Base-by-base conservation (phyloP, 2,888 invertebrate species). In the Sisyra terminalis region DNA sequence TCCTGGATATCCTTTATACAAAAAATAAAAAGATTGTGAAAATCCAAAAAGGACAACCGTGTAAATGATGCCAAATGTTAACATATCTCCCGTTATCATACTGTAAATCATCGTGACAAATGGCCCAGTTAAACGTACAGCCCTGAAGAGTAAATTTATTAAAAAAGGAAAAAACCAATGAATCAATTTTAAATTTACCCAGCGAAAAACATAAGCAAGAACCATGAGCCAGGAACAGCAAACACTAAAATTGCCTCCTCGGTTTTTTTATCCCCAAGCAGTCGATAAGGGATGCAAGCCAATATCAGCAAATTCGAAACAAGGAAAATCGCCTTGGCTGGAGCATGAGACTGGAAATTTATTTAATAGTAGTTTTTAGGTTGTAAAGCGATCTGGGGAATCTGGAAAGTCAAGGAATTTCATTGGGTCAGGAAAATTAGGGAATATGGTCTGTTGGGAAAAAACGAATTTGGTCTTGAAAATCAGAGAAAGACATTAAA, bases 31-130 rank as follows among this genome's bases (percentile, higher is more conserved):
- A 31, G 96, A 88, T 66, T 96, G 94, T 0, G 93, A 90, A 64
- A 98, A 98, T 14, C 93, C 94, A 52, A 93, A 84, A 4, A 97
- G 69, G 29, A 97, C 85, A 53, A 98, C 87, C 50, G 78, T 76
- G 62, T 96, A 97, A 60, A 98, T 98, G 51, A 97, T 93, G 48
- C 89, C 90, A 60, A 98, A 98, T 17, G 96, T 90, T 57, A 96
- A 79, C 87, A 98, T 90, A 67, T 98, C 98, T 37, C 97, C 96
- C 0, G 88, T 88, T 57, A 96, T 89, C 96, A 98, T 98, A 55
- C 90, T 90, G 71, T 93, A 97, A 52, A 98, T 92, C 94, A 98
- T 97, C 9, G 96, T 96, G 45, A 98, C 96, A 64, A 97, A 98
- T 0, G 97, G 96, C 35, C 98, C 98, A 0, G 96, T 98, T 53